Evolutionary conservation across 2,888 invertebrate genomes (phyloP).

Genomic region (Saturnia pavonia): DNA sequence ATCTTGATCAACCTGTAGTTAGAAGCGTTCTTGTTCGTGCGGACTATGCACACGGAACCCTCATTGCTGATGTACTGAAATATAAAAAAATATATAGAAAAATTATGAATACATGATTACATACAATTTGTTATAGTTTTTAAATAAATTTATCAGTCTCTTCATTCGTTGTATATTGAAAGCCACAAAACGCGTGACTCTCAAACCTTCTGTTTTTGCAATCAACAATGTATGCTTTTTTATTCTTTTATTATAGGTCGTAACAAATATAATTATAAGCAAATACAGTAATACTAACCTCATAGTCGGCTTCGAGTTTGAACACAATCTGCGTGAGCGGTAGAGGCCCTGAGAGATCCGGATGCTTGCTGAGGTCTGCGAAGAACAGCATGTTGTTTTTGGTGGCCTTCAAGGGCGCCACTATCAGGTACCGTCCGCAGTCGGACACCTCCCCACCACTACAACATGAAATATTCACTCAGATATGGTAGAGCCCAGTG

Average conservation of each 20-base stretch:
- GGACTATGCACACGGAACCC: constrained; percentile 90
- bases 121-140: too few relatives aligned
- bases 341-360: constrained; percentile 84
- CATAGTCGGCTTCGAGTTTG: constrained; percentile 96
- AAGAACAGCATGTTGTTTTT: constrained; percentile 95
- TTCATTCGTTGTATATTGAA: too few relatives aligned
- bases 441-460: constrained; percentile 94
- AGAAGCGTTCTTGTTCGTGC: constrained; percentile 96
- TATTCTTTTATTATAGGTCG: not conserved
- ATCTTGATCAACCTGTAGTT: constrained; percentile 94
- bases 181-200: too few relatives aligned
- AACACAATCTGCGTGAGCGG: constrained; percentile 90
- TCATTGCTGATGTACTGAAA: constrained; percentile 94
- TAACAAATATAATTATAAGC: not conserved
- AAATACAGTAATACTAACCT: constrained; percentile 78
- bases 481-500: too few relatives aligned
- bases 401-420: constrained; percentile 93
- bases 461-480: constrained; percentile 24
- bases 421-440: constrained; percentile 94
- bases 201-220: too few relatives aligned
- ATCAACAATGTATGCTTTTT: too few relatives aligned
- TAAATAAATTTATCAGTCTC: too few relatives aligned
- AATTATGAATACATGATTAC: not conserved
- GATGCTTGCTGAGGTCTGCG: constrained; percentile 86
- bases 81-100: not conserved